Evolutionary conservation across 2,113 vertebrate genomes (phyloP).

Genomic region (Empidonax alnorum): DNA sequence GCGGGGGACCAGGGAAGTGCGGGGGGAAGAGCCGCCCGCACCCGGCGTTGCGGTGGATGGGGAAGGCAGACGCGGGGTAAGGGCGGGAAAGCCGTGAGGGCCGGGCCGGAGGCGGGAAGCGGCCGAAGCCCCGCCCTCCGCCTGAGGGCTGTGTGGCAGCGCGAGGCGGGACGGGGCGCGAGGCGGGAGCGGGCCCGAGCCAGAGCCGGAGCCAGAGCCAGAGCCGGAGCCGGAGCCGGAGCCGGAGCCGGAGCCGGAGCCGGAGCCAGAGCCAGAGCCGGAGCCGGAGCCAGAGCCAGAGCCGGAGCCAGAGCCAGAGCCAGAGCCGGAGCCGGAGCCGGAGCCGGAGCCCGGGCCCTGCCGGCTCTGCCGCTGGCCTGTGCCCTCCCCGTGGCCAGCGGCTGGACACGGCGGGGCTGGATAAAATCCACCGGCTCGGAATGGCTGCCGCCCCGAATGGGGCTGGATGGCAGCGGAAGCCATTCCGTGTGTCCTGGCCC

Average conservation of each 20-base stretch:
- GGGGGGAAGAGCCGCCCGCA: neutral
- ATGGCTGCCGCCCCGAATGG: neutral
- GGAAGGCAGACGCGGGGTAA: rapidly evolving
- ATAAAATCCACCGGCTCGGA: neutral
- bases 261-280: too few species aligned
- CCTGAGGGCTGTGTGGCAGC: neutral
- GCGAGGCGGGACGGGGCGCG: too few species aligned
- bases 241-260: too few species aligned
- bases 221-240: too few species aligned
- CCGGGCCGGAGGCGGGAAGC: too few species aligned
- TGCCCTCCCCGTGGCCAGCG: neutral
- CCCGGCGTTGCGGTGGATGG: rapidly evolving
- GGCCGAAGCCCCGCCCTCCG: neutral
- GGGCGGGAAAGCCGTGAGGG: neutral
- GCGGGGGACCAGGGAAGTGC: neutral
- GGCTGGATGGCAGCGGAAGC: neutral
- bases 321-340: too few species aligned
- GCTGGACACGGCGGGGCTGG: neutral
- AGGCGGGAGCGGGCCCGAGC: too few species aligned
- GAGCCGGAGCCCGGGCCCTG: too few species aligned
- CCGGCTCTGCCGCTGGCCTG: neutral
- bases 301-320: too few species aligned
- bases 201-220: too few species aligned
- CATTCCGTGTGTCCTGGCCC: neutral
- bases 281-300: too few species aligned